Evolutionary conservation across 2,888 invertebrate species (phyloP), one percentile per base, ranked within the genome.

Genomic region (Nemapogon koenigi): DNA sequence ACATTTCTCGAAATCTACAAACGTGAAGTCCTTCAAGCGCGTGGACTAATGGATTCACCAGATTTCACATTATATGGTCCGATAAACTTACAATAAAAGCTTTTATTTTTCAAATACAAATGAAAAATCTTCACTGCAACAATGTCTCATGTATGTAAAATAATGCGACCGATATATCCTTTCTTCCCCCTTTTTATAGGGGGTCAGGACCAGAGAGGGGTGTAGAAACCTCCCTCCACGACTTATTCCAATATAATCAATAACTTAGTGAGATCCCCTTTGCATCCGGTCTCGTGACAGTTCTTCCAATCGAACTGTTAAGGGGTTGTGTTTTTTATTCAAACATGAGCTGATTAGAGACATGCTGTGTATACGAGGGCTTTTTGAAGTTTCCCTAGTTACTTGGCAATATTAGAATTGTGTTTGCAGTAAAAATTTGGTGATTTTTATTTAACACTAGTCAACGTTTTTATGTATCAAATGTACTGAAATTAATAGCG

Each of bases 241-340:
- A 73, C 76, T 76, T 78, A 78, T 78, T 78, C 70, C 79, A 67
- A 79, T 79, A 79, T 79, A 79, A 79, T 79, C 79, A 78, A 79
- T 79, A 79, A 79, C 78, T 76, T 75, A 76, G 73, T 68, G 63
- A 71, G 73, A 78, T 78, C 76, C 78, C 76, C 76, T 78, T 78
- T 76, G 76, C 78, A 76, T 78, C 71, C 71, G 68, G 58, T 62
- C 67, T 62, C 65, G 75, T 75, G 78, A 76, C 78, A 78, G 73
- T 72, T 72, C 60, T 62, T 65, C 60, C 70, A 64, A 71, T 68
- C 71, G 62, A 63, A 50, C 47, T 47, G 52, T 62, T 59, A 64
- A 68, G 66, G 69, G 65, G 58, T 58, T 62, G 62, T 67, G 66
- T 60, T 59, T 69, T 72, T 66, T 71, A 68, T 72, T 69, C 76